phyloP scores from a whole-genome alignment of 2,113 vertebrate species.

The Pelodiscus sinensis region DNA sequence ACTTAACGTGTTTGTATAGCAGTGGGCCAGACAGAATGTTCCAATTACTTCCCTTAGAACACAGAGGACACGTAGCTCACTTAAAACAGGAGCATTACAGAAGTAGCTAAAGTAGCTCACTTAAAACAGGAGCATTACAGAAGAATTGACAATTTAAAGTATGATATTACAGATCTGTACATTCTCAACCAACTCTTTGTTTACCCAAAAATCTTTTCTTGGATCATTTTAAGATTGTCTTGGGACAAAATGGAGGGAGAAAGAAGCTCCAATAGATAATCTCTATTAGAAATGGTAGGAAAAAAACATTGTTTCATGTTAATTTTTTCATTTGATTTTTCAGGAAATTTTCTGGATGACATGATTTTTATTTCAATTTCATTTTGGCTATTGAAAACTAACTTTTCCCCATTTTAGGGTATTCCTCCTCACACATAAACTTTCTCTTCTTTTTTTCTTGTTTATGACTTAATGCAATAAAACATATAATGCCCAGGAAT shows the following conservation, averaged over 20 bases:
- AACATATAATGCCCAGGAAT: neutral
- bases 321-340: neutral
- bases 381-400: neutral
- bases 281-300: neutral
- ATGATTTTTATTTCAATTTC: neutral
- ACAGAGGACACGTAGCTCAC: neutral
- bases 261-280: neutral
- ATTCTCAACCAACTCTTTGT: conserved; percentile 3
- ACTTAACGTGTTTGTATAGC: neutral
- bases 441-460: neutral
- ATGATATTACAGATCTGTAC: neutral
- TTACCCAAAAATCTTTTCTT: neutral
- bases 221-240: neutral
- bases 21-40: neutral
- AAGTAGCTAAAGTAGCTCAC: neutral
- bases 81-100: neutral
- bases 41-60: neutral
- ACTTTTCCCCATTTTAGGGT: neutral
- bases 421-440: neutral
- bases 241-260: neutral
- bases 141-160: neutral
- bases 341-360: neutral
- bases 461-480: neutral
- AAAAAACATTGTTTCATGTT: neutral
- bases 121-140: neutral